Evolutionary conservation across 2,888 invertebrate genomes (phyloP).

Genomic region (Camptogramma bilineatum): DNA sequence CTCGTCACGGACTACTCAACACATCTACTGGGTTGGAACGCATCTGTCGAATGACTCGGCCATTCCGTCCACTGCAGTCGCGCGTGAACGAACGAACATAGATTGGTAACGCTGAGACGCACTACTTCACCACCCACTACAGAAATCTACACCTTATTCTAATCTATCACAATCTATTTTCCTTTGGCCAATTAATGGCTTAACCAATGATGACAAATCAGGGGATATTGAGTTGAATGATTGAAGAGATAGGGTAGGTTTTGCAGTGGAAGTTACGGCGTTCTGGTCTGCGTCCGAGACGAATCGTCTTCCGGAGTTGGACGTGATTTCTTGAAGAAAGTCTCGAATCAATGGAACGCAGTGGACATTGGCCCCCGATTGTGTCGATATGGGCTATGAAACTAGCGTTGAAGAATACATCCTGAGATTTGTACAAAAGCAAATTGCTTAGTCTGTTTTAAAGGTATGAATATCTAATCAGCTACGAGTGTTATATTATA

Average conservation of each 20-base stretch:
- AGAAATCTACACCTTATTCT: constrained; percentile 44
- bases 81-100: constrained; percentile 68
- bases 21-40: constrained; percentile 77
- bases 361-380: constrained; percentile 81
- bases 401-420: constrained; percentile 29
- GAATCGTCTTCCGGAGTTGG: constrained; percentile 82
- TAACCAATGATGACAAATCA: background rate
- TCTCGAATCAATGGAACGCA: constrained; percentile 76
- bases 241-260: constrained; percentile 36
- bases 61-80: constrained; percentile 65
- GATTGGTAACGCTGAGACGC: constrained; percentile 66
- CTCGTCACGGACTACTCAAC: constrained; percentile 42
- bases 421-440: background rate
- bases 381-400: constrained; percentile 58
- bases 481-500: background rate
- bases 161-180: constrained; percentile 34
- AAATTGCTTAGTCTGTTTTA: background rate
- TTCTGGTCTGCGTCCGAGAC: constrained; percentile 78
- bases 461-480: background rate
- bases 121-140: constrained; percentile 33
- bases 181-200: background rate
- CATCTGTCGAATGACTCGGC: constrained; percentile 74
- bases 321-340: constrained; percentile 85
- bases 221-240: constrained; percentile 4
- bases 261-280: constrained; percentile 49